A percentile compares a stretch with the other conserved stretches of the same genome.
phyloP scores from a whole-genome alignment of 1,140 invertebrate species.

The Sarcophaga peregrina region DNA sequence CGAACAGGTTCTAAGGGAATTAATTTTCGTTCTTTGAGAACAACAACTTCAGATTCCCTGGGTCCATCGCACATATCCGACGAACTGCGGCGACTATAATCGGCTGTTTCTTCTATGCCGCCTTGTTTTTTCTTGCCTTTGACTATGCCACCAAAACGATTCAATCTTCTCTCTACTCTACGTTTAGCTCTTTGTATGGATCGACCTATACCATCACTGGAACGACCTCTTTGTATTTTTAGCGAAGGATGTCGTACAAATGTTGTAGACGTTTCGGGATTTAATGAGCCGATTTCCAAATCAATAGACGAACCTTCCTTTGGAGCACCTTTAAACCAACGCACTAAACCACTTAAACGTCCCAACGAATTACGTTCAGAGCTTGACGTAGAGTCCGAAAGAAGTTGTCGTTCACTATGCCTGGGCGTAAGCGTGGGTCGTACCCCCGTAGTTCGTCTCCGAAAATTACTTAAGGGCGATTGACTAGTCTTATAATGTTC shows the following conservation, averaged over 20 bases:
- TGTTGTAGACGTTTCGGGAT: slow-evolving; percentile 66
- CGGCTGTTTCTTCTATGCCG: slow-evolving; percentile 84
- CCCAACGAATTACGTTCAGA: slow-evolving; percentile 66
- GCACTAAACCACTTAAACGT: slow-evolving; percentile 75
- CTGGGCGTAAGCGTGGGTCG: slow-evolving; percentile 80
- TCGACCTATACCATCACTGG: slow-evolving; percentile 70
- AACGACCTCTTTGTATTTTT: slow-evolving; percentile 65
- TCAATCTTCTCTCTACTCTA: slow-evolving; percentile 86
- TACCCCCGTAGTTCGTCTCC: slow-evolving; percentile 72
- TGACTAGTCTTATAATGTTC: slow-evolving; percentile 78
- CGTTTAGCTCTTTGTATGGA: slow-evolving; percentile 83
- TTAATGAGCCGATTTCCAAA: slow-evolving; percentile 69
- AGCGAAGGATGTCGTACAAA: slow-evolving; percentile 66
- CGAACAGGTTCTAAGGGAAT: slow-evolving; percentile 79
- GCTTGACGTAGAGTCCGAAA: slow-evolving; percentile 65
- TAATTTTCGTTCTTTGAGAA: slow-evolving; percentile 85
- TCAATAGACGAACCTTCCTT: slow-evolving; percentile 68
- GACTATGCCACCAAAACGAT: slow-evolving; percentile 71
- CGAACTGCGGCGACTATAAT: slow-evolving; percentile 85
- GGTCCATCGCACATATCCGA: slow-evolving; percentile 81
- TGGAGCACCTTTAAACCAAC: slow-evolving; percentile 73
- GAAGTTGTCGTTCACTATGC: slow-evolving; percentile 79
- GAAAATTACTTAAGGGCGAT: slow-evolving; percentile 79
- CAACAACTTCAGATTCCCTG: slow-evolving; percentile 85
- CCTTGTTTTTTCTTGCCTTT: slow-evolving; percentile 89